Percentiles rank a stretch among this genome's conserved stretches.
phyloP scores from a whole-genome alignment of 2,797 vertebrate genomes.

The Uromys caudimaculatus region DNA sequence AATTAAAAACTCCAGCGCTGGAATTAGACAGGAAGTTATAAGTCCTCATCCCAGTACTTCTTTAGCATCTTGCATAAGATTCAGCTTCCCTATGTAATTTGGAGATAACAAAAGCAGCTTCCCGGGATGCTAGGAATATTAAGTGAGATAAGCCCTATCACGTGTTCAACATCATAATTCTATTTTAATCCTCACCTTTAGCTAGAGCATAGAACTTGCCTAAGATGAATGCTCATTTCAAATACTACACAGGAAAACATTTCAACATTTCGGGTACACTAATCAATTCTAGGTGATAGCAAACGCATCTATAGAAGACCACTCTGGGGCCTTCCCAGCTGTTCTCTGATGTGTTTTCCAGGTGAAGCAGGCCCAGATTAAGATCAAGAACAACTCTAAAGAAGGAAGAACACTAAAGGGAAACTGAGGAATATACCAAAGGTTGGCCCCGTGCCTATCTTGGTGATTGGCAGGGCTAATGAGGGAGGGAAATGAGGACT shows the following conservation, averaged over 20 bases:
- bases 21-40: conserved; percentile 48
- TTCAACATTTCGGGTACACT: background rate
- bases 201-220: conserved; percentile 44
- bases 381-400: background rate
- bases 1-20: conserved; percentile 30
- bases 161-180: conserved; percentile 37
- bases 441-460: background rate
- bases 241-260: conserved; percentile 20
- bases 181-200: conserved; percentile 52
- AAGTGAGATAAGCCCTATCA: conserved; percentile 38
- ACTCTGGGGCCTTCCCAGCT: background rate
- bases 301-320: background rate
- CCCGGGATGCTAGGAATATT: conserved; percentile 39
- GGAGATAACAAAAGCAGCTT: background rate
- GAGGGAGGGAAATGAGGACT: background rate
- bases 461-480: background rate
- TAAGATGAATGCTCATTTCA: conserved; percentile 60
- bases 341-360: conserved; percentile 4
- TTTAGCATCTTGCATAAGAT: conserved; percentile 27
- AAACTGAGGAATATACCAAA: background rate
- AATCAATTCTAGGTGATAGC: conserved; percentile 19
- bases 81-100: conserved; percentile 49
- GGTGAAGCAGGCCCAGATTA: background rate
- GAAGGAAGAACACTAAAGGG: conserved; percentile 34
- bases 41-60: conserved; percentile 38